phyloP scores from a whole-genome alignment of 2,113 vertebrate species.

The Albula goreensis region DNA sequence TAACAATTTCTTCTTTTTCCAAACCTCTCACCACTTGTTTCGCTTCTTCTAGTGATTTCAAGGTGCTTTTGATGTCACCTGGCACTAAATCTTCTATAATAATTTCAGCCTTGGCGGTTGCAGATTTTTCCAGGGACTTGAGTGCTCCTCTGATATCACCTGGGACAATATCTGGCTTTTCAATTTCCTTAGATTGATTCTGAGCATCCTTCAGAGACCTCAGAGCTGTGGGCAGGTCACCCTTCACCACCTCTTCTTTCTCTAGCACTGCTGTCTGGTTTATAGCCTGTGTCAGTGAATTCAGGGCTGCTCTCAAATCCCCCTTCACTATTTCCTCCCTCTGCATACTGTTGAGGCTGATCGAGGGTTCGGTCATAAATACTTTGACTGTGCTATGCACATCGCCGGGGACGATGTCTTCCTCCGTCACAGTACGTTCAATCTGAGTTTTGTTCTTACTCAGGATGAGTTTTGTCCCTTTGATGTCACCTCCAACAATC shows the following conservation, averaged over 20 bases:
- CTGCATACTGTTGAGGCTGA: slow-evolving; percentile 57
- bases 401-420: slow-evolving; percentile 83
- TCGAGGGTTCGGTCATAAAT: slow-evolving; percentile 76
- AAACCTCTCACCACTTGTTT: slow-evolving; percentile 67
- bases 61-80: slow-evolving; percentile 78
- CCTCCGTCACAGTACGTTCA: slow-evolving; percentile 74
- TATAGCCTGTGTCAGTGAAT: slow-evolving; percentile 75
- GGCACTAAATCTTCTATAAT: slow-evolving; percentile 74
- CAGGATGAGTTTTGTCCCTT: slow-evolving; percentile 77
- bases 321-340: slow-evolving; percentile 81
- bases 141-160: slow-evolving; percentile 79
- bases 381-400: slow-evolving; percentile 78
- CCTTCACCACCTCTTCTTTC: slow-evolving; percentile 81
- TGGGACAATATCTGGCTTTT: slow-evolving; percentile 74
- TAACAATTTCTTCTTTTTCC: slow-evolving; percentile 70
- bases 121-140: slow-evolving; percentile 79
- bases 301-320: slow-evolving; percentile 78
- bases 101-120: slow-evolving; percentile 69
- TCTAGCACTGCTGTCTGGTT: slow-evolving; percentile 74
- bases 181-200: slow-evolving; percentile 63
- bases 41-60: slow-evolving; percentile 77
- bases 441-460: slow-evolving; percentile 67
- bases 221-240: slow-evolving; percentile 72
- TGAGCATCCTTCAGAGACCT: slow-evolving; percentile 76
- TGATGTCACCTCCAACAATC: slow-evolving; percentile 80